phyloP scores from a whole-genome alignment of 2,113 vertebrate species.

The Petaurus breviceps region DNA sequence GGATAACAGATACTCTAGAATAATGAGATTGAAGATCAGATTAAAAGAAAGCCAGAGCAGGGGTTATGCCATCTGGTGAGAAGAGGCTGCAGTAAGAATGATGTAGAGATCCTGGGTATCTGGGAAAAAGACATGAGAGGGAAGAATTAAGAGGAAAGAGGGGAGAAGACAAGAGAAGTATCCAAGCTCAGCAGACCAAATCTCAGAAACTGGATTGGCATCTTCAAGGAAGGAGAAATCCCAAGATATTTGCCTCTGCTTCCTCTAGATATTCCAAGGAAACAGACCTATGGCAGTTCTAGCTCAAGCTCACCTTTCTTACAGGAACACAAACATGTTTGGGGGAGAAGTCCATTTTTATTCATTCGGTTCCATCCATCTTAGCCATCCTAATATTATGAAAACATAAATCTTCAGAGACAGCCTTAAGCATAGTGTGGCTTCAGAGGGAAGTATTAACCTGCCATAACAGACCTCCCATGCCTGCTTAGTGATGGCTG shows the following conservation, averaged over 20 bases:
- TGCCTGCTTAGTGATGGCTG: neutral
- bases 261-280: neutral
- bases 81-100: neutral
- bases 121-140: neutral
- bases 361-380: neutral
- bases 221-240: neutral
- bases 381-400: neutral
- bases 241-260: neutral
- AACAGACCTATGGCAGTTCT: neutral
- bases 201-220: neutral
- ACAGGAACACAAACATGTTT: neutral
- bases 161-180: neutral
- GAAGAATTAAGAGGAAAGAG: rapidly evolving
- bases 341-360: neutral
- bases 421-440: neutral
- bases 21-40: neutral
- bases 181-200: neutral
- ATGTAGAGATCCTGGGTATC: neutral
- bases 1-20: neutral
- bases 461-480: neutral
- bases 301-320: neutral
- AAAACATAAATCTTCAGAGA: neutral
- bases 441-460: neutral
- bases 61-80: neutral
- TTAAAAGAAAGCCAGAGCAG: neutral